Evolutionary conservation across 2,888 invertebrate species (phyloP).

Genomic region (Ernsta delagoae): DNA sequence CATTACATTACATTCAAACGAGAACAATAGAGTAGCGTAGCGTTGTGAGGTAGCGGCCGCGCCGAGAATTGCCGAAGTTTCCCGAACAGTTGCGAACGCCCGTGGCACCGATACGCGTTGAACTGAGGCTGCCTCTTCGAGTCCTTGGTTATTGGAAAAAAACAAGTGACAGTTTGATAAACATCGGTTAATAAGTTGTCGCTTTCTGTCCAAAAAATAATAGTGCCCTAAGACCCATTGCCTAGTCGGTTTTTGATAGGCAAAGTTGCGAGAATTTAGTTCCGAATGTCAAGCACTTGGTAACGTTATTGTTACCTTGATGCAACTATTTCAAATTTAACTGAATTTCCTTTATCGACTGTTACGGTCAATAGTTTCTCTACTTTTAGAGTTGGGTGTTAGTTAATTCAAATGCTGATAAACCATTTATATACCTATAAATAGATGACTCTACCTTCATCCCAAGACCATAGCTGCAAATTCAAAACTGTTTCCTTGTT

Average conservation of each 20-base stretch:
- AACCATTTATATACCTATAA: too few relatives aligned
- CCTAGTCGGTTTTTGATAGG: constrained; percentile 8
- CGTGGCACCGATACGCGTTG: constrained; percentile 59
- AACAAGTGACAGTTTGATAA: constrained; percentile 57
- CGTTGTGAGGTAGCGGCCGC: constrained; percentile 38
- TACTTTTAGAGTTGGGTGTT: background rate
- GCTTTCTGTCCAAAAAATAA: constrained; percentile 14
- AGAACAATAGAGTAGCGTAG: constrained; percentile 50
- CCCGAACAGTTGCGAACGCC: constrained; percentile 57
- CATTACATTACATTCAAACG: constrained; percentile 42
- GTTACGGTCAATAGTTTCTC: constrained; percentile 10
- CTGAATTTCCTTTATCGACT: constrained; percentile 16
- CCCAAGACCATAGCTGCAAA: too few relatives aligned
- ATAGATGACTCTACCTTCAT: too few relatives aligned
- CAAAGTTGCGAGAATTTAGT: constrained; percentile 25
- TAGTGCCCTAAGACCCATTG: background rate
- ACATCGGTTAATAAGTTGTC: constrained; percentile 44
- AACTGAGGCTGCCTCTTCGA: constrained; percentile 44
- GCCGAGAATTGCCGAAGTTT: constrained; percentile 45
- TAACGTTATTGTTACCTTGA: constrained; percentile 16
- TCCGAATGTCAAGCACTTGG: constrained; percentile 12
- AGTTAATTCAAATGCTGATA: too few relatives aligned
- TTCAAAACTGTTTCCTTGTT: too few relatives aligned
- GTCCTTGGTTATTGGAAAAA: constrained; percentile 67
- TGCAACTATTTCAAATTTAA: constrained; percentile 20